Conservation (phyloP, 2,797 vertebrate species). For the Sciurus vulgaris region DNA sequence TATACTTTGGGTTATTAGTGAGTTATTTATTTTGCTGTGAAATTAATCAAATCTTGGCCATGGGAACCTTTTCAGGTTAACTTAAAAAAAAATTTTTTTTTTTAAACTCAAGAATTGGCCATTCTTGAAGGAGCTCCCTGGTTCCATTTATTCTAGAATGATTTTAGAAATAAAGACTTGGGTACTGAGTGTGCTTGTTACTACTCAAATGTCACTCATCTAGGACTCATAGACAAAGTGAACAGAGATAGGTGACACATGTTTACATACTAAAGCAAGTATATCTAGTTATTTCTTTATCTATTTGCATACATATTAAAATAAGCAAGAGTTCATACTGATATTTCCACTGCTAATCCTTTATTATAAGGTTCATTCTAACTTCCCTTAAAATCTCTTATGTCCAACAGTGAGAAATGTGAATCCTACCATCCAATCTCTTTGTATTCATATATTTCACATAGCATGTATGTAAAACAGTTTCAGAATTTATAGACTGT, state of each 20-base stretch:
- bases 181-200: not conserved
- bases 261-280: not conserved
- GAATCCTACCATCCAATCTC: not conserved
- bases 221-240: not conserved
- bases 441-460: not conserved
- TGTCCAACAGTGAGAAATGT: not conserved
- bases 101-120: not conserved
- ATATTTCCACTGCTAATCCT: not conserved
- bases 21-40: not conserved
- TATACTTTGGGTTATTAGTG: not conserved
- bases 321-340: not conserved
- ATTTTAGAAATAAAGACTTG: conserved; percentile 46
- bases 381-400: not conserved
- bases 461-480: not conserved
- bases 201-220: not conserved
- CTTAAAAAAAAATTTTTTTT: not conserved
- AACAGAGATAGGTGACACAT: not conserved
- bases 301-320: not conserved
- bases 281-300: not conserved
- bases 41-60: not conserved
- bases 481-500: conserved; percentile 48
- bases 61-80: not conserved
- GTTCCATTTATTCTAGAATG: conserved; percentile 11
- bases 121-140: not conserved
- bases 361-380: not conserved